These are phyloP conservation scores for Dendrocincla fuliginosa DNA, from an alignment of 2,797 vertebrate genomes.

Conservation along the genomic window DNA sequence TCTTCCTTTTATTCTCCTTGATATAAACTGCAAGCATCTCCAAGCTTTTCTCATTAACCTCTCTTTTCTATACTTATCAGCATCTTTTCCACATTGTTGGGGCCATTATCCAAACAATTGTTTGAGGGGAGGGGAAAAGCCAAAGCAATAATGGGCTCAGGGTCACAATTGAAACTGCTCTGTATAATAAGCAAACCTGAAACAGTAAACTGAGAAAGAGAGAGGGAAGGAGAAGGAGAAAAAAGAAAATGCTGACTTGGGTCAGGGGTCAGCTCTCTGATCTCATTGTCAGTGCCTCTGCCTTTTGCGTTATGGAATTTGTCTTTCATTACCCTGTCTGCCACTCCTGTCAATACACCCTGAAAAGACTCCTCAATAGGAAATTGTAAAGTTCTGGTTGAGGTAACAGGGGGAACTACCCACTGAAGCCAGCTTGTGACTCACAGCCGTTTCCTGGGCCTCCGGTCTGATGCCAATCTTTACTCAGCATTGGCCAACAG, in stretches of 20 bases:
- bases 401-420: slow-evolving; percentile 33
- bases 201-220: slow-evolving; percentile 58
- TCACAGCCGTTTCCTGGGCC: not conserved
- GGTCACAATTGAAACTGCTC: slow-evolving; percentile 75
- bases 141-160: slow-evolving; percentile 80
- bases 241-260: slow-evolving; percentile 83
- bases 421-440: not conserved
- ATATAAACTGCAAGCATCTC: slow-evolving; percentile 17
- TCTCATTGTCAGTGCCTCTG: slow-evolving; percentile 81
- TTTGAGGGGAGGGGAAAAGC: slow-evolving; percentile 34
- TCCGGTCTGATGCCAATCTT: not conserved
- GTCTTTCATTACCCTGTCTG: slow-evolving; percentile 82
- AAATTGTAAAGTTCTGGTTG: slow-evolving; percentile 66
- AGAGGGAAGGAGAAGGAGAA: slow-evolving; percentile 82
- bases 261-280: slow-evolving; percentile 87
- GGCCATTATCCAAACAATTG: slow-evolving; percentile 83
- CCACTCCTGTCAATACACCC: slow-evolving; percentile 74
- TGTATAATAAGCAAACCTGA: slow-evolving; percentile 69
- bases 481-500: not conserved
- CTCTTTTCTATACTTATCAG: slow-evolving; percentile 78
- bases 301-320: slow-evolving; percentile 79
- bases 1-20: not conserved
- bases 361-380: slow-evolving; percentile 63
- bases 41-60: slow-evolving; percentile 48
- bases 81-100: slow-evolving; percentile 82